Conservation (phyloP, 2,888 invertebrate species). For the Heterodera filipjevi region DNA sequence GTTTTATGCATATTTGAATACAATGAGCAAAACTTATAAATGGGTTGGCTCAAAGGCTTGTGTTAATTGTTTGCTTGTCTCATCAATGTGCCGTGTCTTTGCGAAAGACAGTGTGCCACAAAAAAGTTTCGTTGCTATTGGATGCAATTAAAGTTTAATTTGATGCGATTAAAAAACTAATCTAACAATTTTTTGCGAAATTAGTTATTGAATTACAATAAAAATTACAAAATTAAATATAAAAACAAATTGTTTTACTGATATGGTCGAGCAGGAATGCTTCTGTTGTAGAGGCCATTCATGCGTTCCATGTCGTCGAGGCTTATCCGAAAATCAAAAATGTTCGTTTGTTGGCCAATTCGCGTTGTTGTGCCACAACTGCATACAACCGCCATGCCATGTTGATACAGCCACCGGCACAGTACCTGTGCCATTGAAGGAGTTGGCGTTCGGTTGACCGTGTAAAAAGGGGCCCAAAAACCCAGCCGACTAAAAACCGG, state of each 20-base stretch:
- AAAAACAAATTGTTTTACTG: neutral
- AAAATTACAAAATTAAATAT: no score
- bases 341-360: slow-evolving; percentile 3
- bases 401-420: slow-evolving; percentile 20
- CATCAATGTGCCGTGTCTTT: no score
- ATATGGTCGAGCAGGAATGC: neutral
- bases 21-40: no score
- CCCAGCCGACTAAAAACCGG: no score
- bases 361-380: slow-evolving; percentile 7
- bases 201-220: no score
- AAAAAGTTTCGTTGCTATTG: neutral
- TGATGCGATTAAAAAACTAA: neutral
- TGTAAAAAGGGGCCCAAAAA: no score
- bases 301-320: slow-evolving; percentile 7
- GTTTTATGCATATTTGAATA: neutral
- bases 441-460: no score
- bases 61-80: neutral
- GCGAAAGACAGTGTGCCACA: neutral
- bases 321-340: slow-evolving; percentile 1
- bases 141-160: neutral
- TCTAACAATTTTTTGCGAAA: no score
- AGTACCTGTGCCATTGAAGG: slow-evolving; percentile 4
- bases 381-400: slow-evolving; percentile 4
- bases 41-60: no score
- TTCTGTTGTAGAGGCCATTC: slow-evolving; percentile 12